Conservation (phyloP, 2,113 vertebrate species). For the Caracal caracal region DNA sequence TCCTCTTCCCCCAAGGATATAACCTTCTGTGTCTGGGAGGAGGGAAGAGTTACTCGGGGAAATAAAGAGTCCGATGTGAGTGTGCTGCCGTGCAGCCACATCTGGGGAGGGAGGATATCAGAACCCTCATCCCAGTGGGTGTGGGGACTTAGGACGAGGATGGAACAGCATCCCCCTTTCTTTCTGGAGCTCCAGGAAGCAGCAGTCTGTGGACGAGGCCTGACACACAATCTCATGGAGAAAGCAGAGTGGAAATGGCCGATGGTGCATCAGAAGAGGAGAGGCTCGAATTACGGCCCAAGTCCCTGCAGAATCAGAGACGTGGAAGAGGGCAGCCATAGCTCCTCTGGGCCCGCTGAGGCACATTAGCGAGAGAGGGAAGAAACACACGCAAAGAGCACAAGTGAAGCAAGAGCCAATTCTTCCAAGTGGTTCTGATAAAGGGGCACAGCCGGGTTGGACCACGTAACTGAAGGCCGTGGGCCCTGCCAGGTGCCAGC, state of each 20-base stretch:
- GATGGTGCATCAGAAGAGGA: background rate
- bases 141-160: background rate
- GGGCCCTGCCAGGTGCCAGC: background rate
- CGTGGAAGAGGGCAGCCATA: fast-evolving
- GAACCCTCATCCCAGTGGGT: background rate
- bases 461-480: background rate
- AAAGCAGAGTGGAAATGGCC: background rate
- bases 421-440: background rate
- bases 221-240: background rate
- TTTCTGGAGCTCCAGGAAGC: background rate
- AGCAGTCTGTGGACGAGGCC: background rate
- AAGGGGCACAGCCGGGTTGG: background rate
- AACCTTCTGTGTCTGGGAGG: background rate
- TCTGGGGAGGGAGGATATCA: background rate
- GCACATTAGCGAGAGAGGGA: background rate
- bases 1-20: background rate
- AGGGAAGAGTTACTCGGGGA: background rate
- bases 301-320: background rate
- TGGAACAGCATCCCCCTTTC: background rate
- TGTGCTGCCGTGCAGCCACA: background rate
- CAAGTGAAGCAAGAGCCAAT: background rate
- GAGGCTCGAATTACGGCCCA: background rate
- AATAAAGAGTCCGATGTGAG: background rate
- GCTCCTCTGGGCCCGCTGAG: background rate
- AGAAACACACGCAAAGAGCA: background rate